These are phyloP conservation scores for Myocastor coypus DNA, from an alignment of 2,113 vertebrate genomes.

Conservation along the genomic window DNA sequence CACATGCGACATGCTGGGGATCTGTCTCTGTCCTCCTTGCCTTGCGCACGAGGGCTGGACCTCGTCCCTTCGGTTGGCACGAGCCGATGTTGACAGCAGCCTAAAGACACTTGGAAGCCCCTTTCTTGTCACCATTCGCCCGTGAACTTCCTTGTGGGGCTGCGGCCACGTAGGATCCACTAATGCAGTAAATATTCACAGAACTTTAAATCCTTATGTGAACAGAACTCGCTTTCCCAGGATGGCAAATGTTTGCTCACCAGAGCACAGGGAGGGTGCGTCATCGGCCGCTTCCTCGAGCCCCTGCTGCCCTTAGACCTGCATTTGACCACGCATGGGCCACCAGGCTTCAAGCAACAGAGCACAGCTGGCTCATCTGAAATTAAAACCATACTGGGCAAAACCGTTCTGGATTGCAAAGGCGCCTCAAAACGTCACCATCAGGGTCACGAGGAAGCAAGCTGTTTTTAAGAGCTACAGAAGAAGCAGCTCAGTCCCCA, in stretches of 20 bases:
- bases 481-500: constrained; percentile 68
- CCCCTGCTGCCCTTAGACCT: neutral
- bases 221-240: constrained; percentile 33
- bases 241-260: neutral
- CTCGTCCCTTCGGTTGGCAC: neutral
- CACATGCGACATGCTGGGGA: neutral
- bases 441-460: constrained; percentile 58
- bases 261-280: neutral
- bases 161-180: constrained; percentile 30
- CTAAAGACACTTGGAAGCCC: constrained; percentile 50
- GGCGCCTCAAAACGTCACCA: constrained; percentile 24
- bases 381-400: constrained; percentile 57
- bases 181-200: constrained; percentile 63
- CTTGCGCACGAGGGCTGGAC: neutral
- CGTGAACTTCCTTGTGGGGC: constrained; percentile 19
- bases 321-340: neutral
- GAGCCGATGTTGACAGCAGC: neutral
- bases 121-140: constrained; percentile 51
- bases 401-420: constrained; percentile 59
- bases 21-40: neutral
- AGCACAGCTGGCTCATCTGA: constrained; percentile 38
- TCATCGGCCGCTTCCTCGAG: neutral
- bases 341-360: constrained; percentile 16
- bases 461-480: constrained; percentile 64
- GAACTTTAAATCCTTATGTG: constrained; percentile 45